These are phyloP conservation scores for Rhynchomys soricoides DNA, from an alignment of 2,113 vertebrate genomes.

Conservation along the genomic window DNA sequence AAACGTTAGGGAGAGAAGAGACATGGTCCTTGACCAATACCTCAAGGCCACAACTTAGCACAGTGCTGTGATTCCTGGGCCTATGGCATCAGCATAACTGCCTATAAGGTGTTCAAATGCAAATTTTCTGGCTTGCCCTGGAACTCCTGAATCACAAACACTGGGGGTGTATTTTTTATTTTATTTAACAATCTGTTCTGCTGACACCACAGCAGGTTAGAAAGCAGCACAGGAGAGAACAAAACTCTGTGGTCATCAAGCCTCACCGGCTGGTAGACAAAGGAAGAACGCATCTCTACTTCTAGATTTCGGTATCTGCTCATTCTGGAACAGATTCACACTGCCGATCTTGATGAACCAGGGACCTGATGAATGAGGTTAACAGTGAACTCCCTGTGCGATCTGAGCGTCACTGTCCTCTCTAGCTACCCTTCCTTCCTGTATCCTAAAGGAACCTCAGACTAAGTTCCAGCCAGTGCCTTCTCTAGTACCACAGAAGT, in stretches of 20 bases:
- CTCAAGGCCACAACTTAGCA: background rate
- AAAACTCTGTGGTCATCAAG: background rate
- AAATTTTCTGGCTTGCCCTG: background rate
- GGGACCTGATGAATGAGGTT: background rate
- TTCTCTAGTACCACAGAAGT: too few species aligned
- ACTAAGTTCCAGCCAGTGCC: background rate
- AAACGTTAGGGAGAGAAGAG: background rate
- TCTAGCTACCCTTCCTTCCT: background rate
- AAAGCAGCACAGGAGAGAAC: background rate
- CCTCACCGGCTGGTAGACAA: background rate
- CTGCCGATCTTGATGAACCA: background rate
- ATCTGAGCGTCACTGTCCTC: background rate
- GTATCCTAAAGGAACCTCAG: background rate
- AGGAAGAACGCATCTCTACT: background rate
- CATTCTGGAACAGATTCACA: background rate
- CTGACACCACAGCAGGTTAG: background rate
- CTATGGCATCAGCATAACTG: too few species aligned
- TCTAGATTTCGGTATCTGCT: background rate
- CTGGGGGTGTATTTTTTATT: background rate
- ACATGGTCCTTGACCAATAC: background rate
- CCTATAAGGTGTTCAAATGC: background rate
- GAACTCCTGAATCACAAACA: background rate
- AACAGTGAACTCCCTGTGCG: background rate
- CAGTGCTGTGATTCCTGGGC: background rate
- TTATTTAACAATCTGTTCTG: background rate